These are phyloP conservation scores for Himalopsyche anomala DNA, from an alignment of 2,888 invertebrate species.

Conservation along the genomic window DNA sequence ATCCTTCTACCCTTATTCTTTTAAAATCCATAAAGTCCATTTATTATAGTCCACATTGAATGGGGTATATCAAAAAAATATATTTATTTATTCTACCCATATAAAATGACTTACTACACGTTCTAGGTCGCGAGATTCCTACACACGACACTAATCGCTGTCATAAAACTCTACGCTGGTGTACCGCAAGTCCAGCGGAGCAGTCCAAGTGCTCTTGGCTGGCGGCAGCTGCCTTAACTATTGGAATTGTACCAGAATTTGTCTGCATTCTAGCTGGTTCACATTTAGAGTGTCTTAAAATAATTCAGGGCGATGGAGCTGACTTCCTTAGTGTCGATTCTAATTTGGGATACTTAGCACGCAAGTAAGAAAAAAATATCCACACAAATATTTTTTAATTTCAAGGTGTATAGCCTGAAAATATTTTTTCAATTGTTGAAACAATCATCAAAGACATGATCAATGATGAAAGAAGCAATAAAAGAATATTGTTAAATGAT, in stretches of 20 bases:
- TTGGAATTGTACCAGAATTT: slow-evolving; percentile 79
- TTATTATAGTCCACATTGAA: too few relatives aligned
- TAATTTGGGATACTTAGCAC: slow-evolving; percentile 80
- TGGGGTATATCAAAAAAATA: too few relatives aligned
- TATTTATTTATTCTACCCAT: too few relatives aligned
- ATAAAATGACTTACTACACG: neutral
- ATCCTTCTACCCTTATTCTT: too few relatives aligned
- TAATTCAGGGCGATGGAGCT: slow-evolving; percentile 74
- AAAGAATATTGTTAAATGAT: neutral
- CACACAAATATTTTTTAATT: too few relatives aligned
- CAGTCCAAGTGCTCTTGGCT: slow-evolving; percentile 80
- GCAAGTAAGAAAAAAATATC: slow-evolving; percentile 74
- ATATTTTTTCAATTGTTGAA: too few relatives aligned
- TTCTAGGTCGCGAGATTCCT: slow-evolving; percentile 70
- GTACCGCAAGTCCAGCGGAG: slow-evolving; percentile 77
- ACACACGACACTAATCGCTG: slow-evolving; percentile 69
- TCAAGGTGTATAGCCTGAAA: too few relatives aligned
- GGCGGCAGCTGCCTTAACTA: slow-evolving; percentile 74
- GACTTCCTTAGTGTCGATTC: slow-evolving; percentile 80
- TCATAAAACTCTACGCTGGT: slow-evolving; percentile 77
- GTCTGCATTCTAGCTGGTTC: slow-evolving; percentile 74
- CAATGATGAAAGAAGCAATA: too few relatives aligned
- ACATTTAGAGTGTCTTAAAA: slow-evolving; percentile 76
- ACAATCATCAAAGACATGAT: too few relatives aligned
- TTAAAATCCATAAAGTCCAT: too few relatives aligned